Percentiles rank a stretch among this genome's conserved stretches.
Evolutionary conservation across 2,797 vertebrate genomes (phyloP).

Genomic region (Aldrovandia affinis): DNA sequence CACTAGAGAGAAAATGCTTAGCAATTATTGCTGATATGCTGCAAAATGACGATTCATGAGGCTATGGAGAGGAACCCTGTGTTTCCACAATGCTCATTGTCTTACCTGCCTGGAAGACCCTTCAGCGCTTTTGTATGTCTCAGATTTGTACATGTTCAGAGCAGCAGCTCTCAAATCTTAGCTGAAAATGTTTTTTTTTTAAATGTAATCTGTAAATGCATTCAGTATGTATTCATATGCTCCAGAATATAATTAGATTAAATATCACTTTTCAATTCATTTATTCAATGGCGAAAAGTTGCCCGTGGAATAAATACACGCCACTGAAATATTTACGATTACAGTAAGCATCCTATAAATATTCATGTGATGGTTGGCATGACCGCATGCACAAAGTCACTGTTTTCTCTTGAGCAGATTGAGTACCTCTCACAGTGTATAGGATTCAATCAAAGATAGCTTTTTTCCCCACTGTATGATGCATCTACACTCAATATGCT

Average conservation of each 20-base stretch:
- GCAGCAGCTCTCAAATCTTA: not conserved
- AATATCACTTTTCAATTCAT: not conserved
- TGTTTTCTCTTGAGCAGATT: not conserved
- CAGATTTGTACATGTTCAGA: not conserved
- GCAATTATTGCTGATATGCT: not conserved
- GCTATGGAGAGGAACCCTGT: not conserved
- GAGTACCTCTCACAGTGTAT: not conserved
- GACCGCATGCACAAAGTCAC: not conserved
- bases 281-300: not conserved
- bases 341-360: constrained; percentile 9
- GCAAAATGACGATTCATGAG: not conserved
- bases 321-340: not conserved
- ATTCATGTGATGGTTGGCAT: not conserved
- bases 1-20: not conserved
- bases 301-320: not conserved
- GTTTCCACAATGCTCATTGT: not conserved
- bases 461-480: too few species aligned
- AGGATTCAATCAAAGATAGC: not conserved
- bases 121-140: not conserved
- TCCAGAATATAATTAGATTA: constrained; percentile 2
- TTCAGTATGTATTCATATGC: not conserved
- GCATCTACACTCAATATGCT: too few species aligned
- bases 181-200: not conserved
- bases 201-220: not conserved
- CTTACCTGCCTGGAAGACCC: not conserved